Evolutionary conservation across 2,888 invertebrate genomes (phyloP), one percentile per base, ranked within the genome.

Genomic region (Syrista parreyssii): DNA sequence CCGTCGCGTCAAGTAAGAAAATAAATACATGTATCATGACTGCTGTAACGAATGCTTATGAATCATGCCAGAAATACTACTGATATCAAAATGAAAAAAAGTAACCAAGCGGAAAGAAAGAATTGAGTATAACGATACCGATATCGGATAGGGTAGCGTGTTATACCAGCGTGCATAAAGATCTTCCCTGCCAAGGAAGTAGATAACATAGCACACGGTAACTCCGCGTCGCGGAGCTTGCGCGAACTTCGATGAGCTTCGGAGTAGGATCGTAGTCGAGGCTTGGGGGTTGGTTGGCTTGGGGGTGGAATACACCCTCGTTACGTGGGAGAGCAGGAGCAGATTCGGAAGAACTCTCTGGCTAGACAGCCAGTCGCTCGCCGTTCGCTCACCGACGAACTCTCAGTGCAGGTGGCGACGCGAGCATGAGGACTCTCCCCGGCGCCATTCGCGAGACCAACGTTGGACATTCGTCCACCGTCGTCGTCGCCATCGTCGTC

Each of bases 381-480:
- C 86, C 89, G 90, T 89, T 89, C 89, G 90, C 87, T 89, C 88
- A 87, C 87, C 90, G 88, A 88, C 87, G 89, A 88, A 75, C 74
- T 74, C 40, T 32, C 73, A 33, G 74, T n/a, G 74, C 23, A 68
- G 68, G 73, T 75, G 73, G 76, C 74, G 55, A 80, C 76, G 68
- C 71, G 35, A 68, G 55, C 76, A 79, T 80, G 72, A 77, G 73
- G 69, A 76, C 23, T 31, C 71, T 31, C 15, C 31, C 32, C 71
- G 71, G 31, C 71, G 71, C 71, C 71, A 71, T 71, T 71, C 55
- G 55, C 55, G 55, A 55, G 15, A 55, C 55, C 23, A 55, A 55
- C 23, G 55, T 55, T 55, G 55, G 55, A 55, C 55, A 9, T 55
- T 55, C 9, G 55, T 55, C 55, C 55, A 55, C 55, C 71, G 71